Evolutionary conservation across 2,888 invertebrate species (phyloP).

Genomic region (Tipula vernalis): DNA sequence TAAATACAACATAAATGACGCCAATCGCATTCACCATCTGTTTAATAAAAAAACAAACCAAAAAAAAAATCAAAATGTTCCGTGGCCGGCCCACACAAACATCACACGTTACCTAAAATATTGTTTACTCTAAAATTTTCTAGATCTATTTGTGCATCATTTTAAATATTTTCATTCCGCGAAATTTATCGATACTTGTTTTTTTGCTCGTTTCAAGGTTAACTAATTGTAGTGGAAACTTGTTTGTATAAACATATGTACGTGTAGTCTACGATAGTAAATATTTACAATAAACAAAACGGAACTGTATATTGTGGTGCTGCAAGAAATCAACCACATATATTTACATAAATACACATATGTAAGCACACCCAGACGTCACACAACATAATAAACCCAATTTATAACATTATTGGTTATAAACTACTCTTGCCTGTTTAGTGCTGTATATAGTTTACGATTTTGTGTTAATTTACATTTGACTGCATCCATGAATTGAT

Average conservation of each 20-base stretch:
- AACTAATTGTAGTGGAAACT: background rate
- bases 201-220: background rate
- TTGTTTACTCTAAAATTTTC: background rate
- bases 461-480: background rate
- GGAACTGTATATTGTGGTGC: background rate
- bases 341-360: background rate
- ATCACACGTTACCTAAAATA: background rate
- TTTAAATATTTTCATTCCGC: background rate
- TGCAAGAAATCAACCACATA: background rate
- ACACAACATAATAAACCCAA: background rate
- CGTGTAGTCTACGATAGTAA: background rate
- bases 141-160: background rate
- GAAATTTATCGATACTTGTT: background rate
- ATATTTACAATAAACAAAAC: background rate
- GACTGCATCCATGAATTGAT: background rate
- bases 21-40: background rate
- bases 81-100: background rate
- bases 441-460: background rate
- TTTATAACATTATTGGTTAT: background rate
- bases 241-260: background rate
- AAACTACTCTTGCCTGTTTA: background rate
- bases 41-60: background rate
- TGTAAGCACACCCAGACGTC: background rate
- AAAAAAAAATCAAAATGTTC: background rate
- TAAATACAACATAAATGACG: background rate